phyloP scores from a whole-genome alignment of 2,797 vertebrate genomes.

The Galagoides demidoff region DNA sequence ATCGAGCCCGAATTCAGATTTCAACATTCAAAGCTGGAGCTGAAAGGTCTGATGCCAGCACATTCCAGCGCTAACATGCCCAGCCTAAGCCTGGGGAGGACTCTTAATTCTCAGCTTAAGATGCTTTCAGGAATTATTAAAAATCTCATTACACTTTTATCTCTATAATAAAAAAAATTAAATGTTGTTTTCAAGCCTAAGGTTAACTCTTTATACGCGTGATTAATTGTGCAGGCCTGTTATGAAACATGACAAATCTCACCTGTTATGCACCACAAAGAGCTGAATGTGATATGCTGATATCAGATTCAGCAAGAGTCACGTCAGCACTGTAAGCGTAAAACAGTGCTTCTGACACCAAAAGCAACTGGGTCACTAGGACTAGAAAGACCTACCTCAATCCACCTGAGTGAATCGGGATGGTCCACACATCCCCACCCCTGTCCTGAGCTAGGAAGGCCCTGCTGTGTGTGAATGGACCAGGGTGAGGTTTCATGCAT shows the following conservation, averaged over 20 bases:
- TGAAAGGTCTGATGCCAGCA: not conserved
- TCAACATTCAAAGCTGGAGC: not conserved
- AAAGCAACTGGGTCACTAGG: not conserved
- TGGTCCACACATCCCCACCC: not conserved
- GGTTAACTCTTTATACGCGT: not conserved
- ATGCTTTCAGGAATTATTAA: conserved; percentile 29
- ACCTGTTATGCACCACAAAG: not conserved
- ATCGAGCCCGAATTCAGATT: not conserved
- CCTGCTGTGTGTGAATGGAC: not conserved
- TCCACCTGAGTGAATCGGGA: not conserved
- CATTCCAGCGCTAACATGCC: not conserved
- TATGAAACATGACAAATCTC: not conserved
- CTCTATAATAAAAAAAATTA: not conserved
- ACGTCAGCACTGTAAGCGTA: not conserved
- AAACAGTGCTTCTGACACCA: not conserved
- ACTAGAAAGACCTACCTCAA: not conserved
- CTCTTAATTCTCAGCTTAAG: not conserved
- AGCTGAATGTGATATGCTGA: not conserved
- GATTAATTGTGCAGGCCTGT: not conserved
- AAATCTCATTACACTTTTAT: not conserved
- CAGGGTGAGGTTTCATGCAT: not conserved
- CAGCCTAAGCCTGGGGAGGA: not conserved
- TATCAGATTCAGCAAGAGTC: not conserved
- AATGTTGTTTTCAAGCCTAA: not conserved
- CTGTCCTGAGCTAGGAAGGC: not conserved